phyloP scores from a whole-genome alignment of 2,113 vertebrate species.

The Phaethon lepturus region DNA sequence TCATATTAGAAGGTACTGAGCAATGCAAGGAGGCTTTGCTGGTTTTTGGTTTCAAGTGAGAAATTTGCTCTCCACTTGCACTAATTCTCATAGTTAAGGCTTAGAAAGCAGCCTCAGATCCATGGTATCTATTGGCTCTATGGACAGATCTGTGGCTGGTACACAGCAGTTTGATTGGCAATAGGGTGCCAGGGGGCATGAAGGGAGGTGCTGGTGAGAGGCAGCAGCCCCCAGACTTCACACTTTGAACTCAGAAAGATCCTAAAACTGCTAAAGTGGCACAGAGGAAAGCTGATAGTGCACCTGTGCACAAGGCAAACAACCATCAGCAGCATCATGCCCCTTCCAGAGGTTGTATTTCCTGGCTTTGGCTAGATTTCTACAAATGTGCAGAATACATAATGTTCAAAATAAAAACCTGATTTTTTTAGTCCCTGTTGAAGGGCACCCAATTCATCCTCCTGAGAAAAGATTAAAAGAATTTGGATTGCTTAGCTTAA shows the following conservation, averaged over 20 bases:
- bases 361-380: not conserved
- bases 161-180: not conserved
- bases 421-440: not conserved
- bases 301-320: not conserved
- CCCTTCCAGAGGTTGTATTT: not conserved
- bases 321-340: not conserved
- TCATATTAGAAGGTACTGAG: not conserved
- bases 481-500: not conserved
- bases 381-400: not conserved
- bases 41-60: not conserved
- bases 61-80: not conserved
- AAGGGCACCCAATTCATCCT: not conserved
- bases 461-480: not conserved
- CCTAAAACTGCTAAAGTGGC: not conserved
- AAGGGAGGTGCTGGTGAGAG: rapidly evolving
- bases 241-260: not conserved
- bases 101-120: not conserved
- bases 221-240: too few species aligned
- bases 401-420: not conserved
- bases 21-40: not conserved
- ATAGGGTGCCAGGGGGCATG: not conserved
- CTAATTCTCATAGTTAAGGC: not conserved
- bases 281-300: not conserved
- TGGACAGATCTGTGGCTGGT: not conserved
- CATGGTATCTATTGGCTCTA: not conserved